A percentile compares a stretch with the other conserved stretches of the same genome.
Conservation (phyloP, 2,113 vertebrate species). For the Nothocercus julius region DNA sequence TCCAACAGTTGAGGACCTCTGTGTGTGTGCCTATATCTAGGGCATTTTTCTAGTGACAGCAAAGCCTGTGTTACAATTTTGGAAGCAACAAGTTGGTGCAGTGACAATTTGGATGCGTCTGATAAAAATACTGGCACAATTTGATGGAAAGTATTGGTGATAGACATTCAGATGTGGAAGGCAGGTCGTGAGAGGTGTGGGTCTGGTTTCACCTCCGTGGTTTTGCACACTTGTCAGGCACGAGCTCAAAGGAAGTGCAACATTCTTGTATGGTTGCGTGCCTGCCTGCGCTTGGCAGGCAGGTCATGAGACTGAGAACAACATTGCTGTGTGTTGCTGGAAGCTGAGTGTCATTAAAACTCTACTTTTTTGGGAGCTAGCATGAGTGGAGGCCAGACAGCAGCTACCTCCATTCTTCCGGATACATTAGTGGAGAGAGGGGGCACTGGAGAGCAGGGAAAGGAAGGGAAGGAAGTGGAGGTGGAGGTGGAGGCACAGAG, state of each 20-base stretch:
- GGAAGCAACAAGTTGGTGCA: background rate
- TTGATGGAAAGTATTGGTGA: background rate
- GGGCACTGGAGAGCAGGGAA: background rate
- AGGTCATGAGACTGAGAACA: background rate
- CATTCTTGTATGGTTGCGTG: background rate
- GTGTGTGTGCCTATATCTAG: background rate
- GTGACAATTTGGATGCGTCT: background rate
- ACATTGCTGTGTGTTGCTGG: background rate
- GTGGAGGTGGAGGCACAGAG: background rate
- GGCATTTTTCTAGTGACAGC: background rate
- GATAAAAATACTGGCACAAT: background rate
- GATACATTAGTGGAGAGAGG: background rate
- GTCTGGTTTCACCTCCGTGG: background rate
- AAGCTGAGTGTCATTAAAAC: background rate
- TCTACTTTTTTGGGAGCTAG: background rate
- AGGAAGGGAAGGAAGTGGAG: background rate
- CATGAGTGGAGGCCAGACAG: rapidly evolving
- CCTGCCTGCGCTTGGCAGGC: background rate
- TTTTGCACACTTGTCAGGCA: background rate
- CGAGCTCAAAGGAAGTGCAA: background rate
- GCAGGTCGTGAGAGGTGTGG: background rate
- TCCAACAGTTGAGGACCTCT: background rate
- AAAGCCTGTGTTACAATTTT: background rate
- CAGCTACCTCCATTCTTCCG: background rate
- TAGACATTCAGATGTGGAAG: background rate